A percentile compares a stretch with the other conserved stretches of the same genome.
These are phyloP conservation scores for Notocelia uddmanniana DNA, from an alignment of 2,888 invertebrate genomes.

Conservation along the genomic window DNA sequence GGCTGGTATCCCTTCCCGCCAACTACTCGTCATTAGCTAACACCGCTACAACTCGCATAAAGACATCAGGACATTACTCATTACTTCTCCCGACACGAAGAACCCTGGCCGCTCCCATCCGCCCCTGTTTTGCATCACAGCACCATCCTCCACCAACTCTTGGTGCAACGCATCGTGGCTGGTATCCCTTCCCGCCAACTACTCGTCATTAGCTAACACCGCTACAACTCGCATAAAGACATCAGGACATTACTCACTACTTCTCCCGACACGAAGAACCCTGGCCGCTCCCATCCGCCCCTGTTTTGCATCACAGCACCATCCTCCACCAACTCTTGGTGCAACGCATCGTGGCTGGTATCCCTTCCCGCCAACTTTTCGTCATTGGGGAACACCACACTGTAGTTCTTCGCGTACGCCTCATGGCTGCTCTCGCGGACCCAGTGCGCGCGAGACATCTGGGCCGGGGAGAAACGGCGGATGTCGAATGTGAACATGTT, in stretches of 20 bases:
- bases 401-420: constrained; percentile 95
- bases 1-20: not conserved
- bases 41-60: not conserved
- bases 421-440: constrained; percentile 94
- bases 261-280: constrained; percentile 88
- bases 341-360: constrained; percentile 77
- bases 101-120: not conserved
- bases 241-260: constrained; percentile 56
- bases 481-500: constrained; percentile 96
- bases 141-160: not conserved
- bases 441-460: constrained; percentile 91
- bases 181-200: not conserved
- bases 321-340: constrained; percentile 88
- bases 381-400: constrained; percentile 91
- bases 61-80: not conserved
- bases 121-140: not conserved
- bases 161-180: not conserved
- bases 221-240: not conserved
- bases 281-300: constrained; percentile 95
- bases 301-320: constrained; percentile 96
- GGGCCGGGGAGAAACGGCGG: constrained; percentile 91
- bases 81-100: not conserved
- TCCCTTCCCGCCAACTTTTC: constrained; percentile 93
- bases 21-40: not conserved
- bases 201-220: not conserved